Percentiles rank a stretch among this genome's conserved stretches.
phyloP scores from a whole-genome alignment of 2,888 invertebrate genomes.

The Rhimphoctona megacephalus region DNA sequence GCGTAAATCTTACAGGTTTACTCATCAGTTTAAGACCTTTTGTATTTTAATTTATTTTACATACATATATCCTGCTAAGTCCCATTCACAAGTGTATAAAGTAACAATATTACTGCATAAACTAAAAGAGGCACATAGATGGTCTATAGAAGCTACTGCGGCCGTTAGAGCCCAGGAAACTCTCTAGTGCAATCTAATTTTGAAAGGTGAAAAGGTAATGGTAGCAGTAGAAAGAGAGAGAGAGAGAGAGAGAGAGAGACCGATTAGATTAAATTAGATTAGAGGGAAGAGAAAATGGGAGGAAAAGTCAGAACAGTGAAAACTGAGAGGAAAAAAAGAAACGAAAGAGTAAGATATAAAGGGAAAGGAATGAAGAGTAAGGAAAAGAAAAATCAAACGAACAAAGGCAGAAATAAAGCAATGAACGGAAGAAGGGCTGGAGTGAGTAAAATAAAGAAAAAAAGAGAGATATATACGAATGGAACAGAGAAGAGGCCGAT shows the following conservation, averaged over 20 bases:
- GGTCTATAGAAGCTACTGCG: slow-evolving; percentile 28
- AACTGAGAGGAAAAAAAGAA: neutral
- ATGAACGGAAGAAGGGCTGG: too few relatives aligned
- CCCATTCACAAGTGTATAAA: neutral
- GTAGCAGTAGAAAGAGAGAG: neutral
- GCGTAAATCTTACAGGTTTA: neutral
- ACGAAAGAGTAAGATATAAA: neutral
- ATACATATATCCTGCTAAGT: neutral
- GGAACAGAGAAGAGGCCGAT: neutral
- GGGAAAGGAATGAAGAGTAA: neutral
- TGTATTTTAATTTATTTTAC: neutral
- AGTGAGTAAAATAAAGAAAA: neutral
- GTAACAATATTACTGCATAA: slow-evolving; percentile 63
- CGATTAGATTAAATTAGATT: slow-evolving; percentile 17
- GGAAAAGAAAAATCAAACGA: neutral
- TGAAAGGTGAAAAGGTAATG: slow-evolving; percentile 39
- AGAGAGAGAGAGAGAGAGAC: neutral
- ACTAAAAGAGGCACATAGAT: slow-evolving; percentile 43
- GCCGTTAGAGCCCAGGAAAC: slow-evolving; percentile 41
- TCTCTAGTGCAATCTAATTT: slow-evolving; percentile 58
- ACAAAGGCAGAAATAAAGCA: neutral
- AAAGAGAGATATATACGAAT: slow-evolving; percentile 1
- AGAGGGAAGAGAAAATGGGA: neutral
- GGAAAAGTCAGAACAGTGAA: neutral
- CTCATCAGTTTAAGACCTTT: neutral